Conservation (phyloP, 2,113 vertebrate species). For the Phaethon lepturus region DNA sequence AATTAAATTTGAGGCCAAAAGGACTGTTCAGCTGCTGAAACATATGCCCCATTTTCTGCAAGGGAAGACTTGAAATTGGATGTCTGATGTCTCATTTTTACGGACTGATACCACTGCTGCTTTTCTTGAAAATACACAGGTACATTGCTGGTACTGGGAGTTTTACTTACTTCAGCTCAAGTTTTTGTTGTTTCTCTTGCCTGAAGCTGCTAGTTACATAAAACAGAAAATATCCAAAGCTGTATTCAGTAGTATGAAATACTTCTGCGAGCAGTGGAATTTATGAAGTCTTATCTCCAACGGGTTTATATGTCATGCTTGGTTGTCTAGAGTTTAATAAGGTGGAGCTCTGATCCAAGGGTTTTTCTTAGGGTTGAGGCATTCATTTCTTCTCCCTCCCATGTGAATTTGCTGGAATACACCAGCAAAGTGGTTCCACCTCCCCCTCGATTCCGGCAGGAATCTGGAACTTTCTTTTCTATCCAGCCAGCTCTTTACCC, state of each 20-base stretch:
- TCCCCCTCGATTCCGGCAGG: not conserved
- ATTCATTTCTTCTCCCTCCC: not conserved
- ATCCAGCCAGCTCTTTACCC: not conserved
- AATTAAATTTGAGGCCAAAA: conserved; percentile 41
- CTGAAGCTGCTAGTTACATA: conserved; percentile 21
- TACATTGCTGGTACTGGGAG: accelerated
- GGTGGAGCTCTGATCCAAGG: not conserved
- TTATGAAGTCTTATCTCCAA: not conserved
- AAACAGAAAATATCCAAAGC: not conserved
- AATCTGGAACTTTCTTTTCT: not conserved
- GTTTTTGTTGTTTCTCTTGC: conserved; percentile 7
- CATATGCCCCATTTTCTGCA: not conserved
- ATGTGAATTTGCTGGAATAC: not conserved
- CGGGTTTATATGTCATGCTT: not conserved
- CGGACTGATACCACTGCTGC: not conserved
- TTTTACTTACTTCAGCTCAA: not conserved
- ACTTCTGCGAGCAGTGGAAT: not conserved
- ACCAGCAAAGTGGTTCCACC: not conserved
- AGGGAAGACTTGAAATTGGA: conserved; percentile 18
- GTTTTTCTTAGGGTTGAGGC: not conserved
- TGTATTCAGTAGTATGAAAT: not conserved
- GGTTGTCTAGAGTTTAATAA: not conserved
- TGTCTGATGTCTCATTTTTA: conserved; percentile 37
- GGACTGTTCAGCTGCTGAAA: conserved; percentile 8
- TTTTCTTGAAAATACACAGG: not conserved